Percentiles rank a stretch among this genome's conserved stretches.
Conservation (phyloP, 2,797 vertebrate genomes). For the Siniperca scherzeri region DNA sequence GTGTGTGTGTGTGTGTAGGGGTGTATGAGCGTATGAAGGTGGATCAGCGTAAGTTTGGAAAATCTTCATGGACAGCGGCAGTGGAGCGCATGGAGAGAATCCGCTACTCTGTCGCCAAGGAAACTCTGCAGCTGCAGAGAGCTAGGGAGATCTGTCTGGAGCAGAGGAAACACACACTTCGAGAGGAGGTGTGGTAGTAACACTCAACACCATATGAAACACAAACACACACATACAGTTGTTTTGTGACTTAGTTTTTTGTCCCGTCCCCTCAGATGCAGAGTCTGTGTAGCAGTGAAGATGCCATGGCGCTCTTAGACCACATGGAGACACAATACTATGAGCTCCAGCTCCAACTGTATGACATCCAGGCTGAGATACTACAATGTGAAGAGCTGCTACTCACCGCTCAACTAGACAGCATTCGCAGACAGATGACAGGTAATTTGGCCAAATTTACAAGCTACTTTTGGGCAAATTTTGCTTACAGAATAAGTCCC, state of each 20-base stretch:
- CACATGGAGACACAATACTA: constrained; percentile 97
- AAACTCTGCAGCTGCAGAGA: constrained; percentile 97
- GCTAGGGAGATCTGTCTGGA: constrained; percentile 97
- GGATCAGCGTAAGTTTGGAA: constrained; percentile 97
- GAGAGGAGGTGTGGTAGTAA: constrained; percentile 89
- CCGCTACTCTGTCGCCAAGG: constrained; percentile 95
- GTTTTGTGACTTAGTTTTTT: constrained; percentile 2
- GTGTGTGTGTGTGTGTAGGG: constrained; percentile 79
- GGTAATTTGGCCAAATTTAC: constrained; percentile 78
- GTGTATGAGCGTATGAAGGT: constrained; percentile 95
- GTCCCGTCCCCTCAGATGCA: constrained; percentile 89
- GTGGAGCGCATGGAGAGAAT: constrained; percentile 97
- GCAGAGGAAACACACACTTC: constrained; percentile 94
- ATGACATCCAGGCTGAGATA: constrained; percentile 98
- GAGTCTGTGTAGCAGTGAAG: constrained; percentile 92
- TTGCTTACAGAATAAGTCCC: background rate
- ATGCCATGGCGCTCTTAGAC: constrained; percentile 92
- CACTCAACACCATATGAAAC: background rate
- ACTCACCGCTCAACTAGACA: constrained; percentile 95
- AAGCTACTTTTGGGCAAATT: background rate
- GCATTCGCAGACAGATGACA: constrained; percentile 93
- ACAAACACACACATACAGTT: background rate
- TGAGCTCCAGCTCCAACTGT: constrained; percentile 95
- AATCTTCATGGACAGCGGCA: constrained; percentile 94
- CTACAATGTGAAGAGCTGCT: constrained; percentile 97